Evolutionary conservation across 2,888 invertebrate genomes (phyloP), one percentile per base, ranked within the genome.

Genomic region (Nemoura dubitans): DNA sequence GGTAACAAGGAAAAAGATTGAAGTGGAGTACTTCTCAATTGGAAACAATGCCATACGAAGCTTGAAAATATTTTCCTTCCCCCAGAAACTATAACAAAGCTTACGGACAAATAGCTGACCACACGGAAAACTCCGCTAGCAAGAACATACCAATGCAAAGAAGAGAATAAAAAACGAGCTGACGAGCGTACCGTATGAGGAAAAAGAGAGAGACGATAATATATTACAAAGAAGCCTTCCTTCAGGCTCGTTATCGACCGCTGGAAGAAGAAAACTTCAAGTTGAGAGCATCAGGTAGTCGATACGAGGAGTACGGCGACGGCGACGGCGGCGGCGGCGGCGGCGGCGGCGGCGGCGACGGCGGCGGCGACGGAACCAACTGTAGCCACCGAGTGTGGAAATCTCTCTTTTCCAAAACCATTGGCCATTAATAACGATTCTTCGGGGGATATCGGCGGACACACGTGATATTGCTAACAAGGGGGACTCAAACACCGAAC

Each of bases 201-300:
- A 21, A 21, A 59, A 21, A 59, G 59, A 59, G 59, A 59, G 59
- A 1, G 59, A 59, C 59, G 59, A 59, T 59, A 59, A 59, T 59
- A 59, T 59, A 59, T 59, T 59, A 59, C 59, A 59, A 59, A 59
- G 59, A 59, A 59, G 59, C 16, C 59, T 59, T 59, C 59, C 59
- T 59, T 59, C 59, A 59, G 59, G 16, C 59, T 59, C 59, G 59
- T 59, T 59, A 59, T 59, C 59, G 59, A 59, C 59, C 59, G 59
- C 3, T 3, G 10, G 36, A 59, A 59, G 59, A 59, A 59, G 59
- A 59, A 59, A 59, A 59, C 59, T 59, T 59, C 16, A 59, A 59
- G 59, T 59, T 59, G 59, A 59, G 59, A 59, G 59, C 59, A 59
- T 59, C 59, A 59, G 59, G 59, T 59, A 59, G 59, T 59, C 59